Conservation (phyloP, 2,797 vertebrate species). For the Gambusia yucatana region DNA sequence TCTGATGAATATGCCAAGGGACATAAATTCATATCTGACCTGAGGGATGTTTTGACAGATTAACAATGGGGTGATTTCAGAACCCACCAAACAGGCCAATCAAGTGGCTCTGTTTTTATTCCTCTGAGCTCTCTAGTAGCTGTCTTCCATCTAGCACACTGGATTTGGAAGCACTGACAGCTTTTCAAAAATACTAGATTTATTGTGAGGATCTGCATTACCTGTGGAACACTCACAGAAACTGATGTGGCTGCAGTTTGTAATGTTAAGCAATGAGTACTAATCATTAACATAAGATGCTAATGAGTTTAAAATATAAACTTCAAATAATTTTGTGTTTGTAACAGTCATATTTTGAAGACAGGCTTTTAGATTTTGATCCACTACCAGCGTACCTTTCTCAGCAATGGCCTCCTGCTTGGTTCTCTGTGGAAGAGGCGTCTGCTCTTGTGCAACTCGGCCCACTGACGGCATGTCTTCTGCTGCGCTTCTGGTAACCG, state of each 20-base stretch:
- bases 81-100: not conserved
- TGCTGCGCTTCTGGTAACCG: conserved; percentile 45
- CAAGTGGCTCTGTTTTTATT: not conserved
- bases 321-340: not conserved
- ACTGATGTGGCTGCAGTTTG: not conserved
- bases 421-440: conserved; percentile 60
- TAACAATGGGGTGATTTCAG: not conserved
- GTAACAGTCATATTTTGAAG: not conserved
- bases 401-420: conserved; percentile 61
- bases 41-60: not conserved
- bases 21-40: not conserved
- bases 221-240: not conserved
- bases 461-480: conserved; percentile 25
- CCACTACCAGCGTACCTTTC: conserved; percentile 70
- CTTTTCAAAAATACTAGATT: not conserved
- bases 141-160: not conserved
- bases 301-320: not conserved
- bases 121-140: not conserved
- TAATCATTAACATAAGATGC: not conserved
- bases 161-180: not conserved
- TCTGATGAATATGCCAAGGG: not conserved
- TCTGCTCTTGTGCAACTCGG: conserved; percentile 64
- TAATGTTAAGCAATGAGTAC: not conserved
- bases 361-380: not conserved
- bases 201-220: not conserved